Conservation (phyloP, 2,113 vertebrate species). For the Dicerorhinus sumatrensis region DNA sequence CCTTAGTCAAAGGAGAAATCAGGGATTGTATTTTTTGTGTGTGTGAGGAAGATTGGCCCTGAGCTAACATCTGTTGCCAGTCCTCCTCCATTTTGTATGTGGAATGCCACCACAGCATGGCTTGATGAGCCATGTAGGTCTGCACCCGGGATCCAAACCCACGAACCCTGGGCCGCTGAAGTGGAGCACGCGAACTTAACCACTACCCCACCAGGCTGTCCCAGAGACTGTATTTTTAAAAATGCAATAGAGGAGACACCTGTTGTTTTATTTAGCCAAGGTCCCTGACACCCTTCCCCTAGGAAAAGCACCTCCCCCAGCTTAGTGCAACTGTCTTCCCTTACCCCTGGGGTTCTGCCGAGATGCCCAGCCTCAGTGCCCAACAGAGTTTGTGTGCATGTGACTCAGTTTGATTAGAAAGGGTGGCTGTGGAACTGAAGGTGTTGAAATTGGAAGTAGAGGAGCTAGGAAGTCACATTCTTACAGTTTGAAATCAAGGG, state of each 20-base stretch:
- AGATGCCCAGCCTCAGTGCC: too few relatives aligned
- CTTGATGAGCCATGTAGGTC: too few relatives aligned
- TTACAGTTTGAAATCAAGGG: background rate
- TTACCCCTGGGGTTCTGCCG: background rate
- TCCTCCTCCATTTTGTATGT: too few relatives aligned
- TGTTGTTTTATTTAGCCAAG: background rate
- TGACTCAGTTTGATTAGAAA: background rate
- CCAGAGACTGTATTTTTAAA: background rate
- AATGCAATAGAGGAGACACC: background rate
- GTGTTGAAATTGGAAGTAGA: background rate
- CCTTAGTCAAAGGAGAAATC: constrained; percentile 16
- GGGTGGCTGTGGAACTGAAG: background rate
- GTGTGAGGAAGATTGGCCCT: too few relatives aligned
- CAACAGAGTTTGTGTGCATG: rapidly evolving
- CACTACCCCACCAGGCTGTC: too few relatives aligned
- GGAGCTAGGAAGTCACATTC: background rate
- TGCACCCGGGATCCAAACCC: too few relatives aligned
- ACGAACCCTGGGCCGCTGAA: too few relatives aligned
- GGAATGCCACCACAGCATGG: too few relatives aligned
- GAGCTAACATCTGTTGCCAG: too few relatives aligned
- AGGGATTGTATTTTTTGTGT: background rate
- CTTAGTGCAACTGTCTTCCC: background rate
- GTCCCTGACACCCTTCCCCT: background rate
- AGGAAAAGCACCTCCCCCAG: background rate
- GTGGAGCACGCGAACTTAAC: too few relatives aligned